A percentile compares a stretch with the other conserved stretches of the same genome.
phyloP scores from a whole-genome alignment of 2,888 invertebrate species.

The Sinelater perroti region DNA sequence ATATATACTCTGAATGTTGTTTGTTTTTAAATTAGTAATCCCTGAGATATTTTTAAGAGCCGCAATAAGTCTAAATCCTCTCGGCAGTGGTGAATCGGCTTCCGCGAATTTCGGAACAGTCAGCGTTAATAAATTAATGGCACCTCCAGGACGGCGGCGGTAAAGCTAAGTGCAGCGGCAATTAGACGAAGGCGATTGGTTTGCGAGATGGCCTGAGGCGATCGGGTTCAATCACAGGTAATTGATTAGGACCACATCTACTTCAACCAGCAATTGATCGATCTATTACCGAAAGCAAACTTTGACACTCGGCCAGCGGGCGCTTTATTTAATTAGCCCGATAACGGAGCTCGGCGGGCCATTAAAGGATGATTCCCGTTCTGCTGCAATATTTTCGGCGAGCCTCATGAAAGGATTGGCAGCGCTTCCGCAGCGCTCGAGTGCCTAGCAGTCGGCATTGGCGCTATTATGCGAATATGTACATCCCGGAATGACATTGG shows the following conservation, averaged over 20 bases:
- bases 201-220: conserved; percentile 52
- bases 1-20: no score
- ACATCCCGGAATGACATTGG: conserved; percentile 19
- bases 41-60: no score
- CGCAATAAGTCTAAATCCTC: no score
- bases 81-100: not conserved
- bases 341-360: not conserved
- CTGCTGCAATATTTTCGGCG: not conserved
- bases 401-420: conserved; percentile 11
- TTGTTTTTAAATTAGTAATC: no score
- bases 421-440: conserved; percentile 27
- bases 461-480: not conserved
- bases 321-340: conserved; percentile 4
- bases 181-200: conserved; percentile 35
- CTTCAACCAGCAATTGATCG: conserved; percentile 55
- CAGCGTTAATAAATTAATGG: conserved; percentile 30
- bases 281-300: conserved; percentile 43
- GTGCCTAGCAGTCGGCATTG: conserved; percentile 2
- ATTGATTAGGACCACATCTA: conserved; percentile 59
- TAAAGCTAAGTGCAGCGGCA: conserved; percentile 35
- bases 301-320: conserved; percentile 5
- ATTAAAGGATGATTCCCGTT: not conserved
- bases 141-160: conserved; percentile 22
- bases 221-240: conserved; percentile 60
- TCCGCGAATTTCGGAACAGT: conserved; percentile 3